A percentile compares a stretch with the other conserved stretches of the same genome.
These are phyloP conservation scores for Prinia subflava DNA, from an alignment of 2,113 vertebrate genomes.

Conservation along the genomic window DNA sequence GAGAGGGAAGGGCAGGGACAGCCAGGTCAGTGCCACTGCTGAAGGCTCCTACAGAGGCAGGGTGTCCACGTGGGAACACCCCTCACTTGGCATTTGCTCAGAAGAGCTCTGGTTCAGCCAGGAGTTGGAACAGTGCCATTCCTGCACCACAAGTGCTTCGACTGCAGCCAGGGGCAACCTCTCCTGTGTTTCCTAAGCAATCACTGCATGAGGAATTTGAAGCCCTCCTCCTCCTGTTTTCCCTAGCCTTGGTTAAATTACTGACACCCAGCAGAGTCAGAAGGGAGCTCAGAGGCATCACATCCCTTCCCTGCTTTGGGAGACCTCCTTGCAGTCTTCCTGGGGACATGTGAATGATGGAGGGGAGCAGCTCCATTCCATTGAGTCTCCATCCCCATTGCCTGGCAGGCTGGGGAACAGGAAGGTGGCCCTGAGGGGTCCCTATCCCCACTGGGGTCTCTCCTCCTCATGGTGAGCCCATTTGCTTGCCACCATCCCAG, in stretches of 20 bases:
- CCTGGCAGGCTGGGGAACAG: neutral
- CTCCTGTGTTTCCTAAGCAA: neutral
- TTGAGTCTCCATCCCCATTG: accelerated
- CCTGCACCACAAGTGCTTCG: neutral
- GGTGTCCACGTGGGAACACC: accelerated
- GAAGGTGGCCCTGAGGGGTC: neutral
- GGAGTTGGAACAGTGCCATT: accelerated
- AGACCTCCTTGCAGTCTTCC: neutral
- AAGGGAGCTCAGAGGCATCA: neutral
- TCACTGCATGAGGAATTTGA: neutral
- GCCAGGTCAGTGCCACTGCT: accelerated
- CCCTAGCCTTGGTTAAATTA: neutral
- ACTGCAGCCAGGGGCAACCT: neutral
- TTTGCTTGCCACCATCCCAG: neutral
- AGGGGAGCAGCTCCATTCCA: neutral
- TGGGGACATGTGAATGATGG: accelerated
- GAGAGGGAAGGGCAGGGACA: neutral
- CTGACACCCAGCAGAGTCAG: neutral
- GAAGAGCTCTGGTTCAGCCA: accelerated
- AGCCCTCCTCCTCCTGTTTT: neutral
- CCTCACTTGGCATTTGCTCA: neutral
- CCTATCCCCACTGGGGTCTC: neutral
- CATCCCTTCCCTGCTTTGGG: neutral
- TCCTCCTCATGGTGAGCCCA: neutral
- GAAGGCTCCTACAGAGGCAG: neutral